phyloP scores from a whole-genome alignment of 2,888 invertebrate genomes.

The Pecten maximus region DNA sequence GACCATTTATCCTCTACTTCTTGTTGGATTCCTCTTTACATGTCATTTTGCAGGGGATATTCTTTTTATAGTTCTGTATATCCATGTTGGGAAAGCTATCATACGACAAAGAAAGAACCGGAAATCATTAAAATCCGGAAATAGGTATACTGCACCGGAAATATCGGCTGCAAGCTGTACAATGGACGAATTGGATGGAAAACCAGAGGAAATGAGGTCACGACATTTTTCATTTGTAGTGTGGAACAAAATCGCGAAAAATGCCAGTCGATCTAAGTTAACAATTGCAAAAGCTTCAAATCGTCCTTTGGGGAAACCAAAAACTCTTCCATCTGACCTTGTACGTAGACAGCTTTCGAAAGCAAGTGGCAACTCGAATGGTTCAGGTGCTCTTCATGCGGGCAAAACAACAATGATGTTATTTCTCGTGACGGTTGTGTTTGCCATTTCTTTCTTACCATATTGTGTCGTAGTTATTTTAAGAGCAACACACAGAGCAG shows the following conservation, averaged over 20 bases:
- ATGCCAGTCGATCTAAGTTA: constrained; percentile 40
- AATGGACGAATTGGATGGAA: constrained; percentile 47
- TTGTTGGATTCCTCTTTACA: constrained; percentile 45
- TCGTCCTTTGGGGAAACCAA: not conserved
- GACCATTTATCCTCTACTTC: constrained; percentile 38
- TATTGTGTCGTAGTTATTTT: constrained; percentile 53
- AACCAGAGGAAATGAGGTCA: not conserved
- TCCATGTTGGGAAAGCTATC: constrained; percentile 42
- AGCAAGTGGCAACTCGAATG: constrained; percentile 23
- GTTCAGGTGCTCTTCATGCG: constrained; percentile 42
- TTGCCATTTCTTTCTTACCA: constrained; percentile 57
- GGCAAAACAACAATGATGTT: constrained; percentile 60
- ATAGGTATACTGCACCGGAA: constrained; percentile 38
- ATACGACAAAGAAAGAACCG: constrained; percentile 38
- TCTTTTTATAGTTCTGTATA: constrained; percentile 46
- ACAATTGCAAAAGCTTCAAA: not conserved
- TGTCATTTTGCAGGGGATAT: constrained; percentile 47
- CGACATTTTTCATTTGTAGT: constrained; percentile 46
- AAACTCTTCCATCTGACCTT: not conserved
- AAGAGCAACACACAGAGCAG: constrained; percentile 46
- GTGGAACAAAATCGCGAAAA: constrained; percentile 44
- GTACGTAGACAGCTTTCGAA: constrained; percentile 31
- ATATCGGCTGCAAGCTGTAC: constrained; percentile 46
- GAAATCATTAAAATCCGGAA: constrained; percentile 36
- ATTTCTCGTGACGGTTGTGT: constrained; percentile 56